Percentiles rank a stretch among this genome's conserved stretches.
phyloP scores from a whole-genome alignment of 1,140 invertebrate genomes.

The Nasonia giraulti region DNA sequence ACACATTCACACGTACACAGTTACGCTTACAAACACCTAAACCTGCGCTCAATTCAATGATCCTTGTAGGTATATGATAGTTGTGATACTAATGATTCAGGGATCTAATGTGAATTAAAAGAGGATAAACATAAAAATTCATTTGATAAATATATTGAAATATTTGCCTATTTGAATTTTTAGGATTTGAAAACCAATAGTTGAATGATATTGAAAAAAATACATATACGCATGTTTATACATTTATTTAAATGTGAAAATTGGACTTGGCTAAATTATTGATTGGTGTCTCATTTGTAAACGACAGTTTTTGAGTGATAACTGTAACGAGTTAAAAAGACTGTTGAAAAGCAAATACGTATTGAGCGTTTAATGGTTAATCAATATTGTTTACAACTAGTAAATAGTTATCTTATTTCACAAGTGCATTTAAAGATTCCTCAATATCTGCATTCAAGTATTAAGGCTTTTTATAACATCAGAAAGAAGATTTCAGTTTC shows the following conservation, averaged over 20 bases:
- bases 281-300: not conserved
- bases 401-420: conserved; percentile 40
- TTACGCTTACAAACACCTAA: conserved; percentile 21
- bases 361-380: conserved; percentile 35
- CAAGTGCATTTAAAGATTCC: conserved; percentile 38
- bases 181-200: conserved; percentile 28
- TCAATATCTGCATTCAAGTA: conserved; percentile 12
- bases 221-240: not conserved
- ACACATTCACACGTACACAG: conserved; percentile 51
- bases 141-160: conserved; percentile 20
- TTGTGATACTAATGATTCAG: conserved; percentile 20
- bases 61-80: conserved; percentile 53
- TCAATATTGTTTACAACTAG: conserved; percentile 40
- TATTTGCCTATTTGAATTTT: conserved; percentile 2
- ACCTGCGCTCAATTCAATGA: conserved; percentile 57
- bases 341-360: conserved; percentile 30
- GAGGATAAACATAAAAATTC: conserved; percentile 9
- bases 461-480: conserved; percentile 19
- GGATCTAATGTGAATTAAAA: conserved; percentile 9
- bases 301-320: conserved; percentile 18
- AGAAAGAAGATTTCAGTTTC: conserved; percentile 33
- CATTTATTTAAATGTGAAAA: conserved; percentile 20
- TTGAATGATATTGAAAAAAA: not conserved
- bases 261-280: not conserved
- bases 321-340: conserved; percentile 28